Evolutionary conservation across 2,113 vertebrate species (phyloP).

Genomic region (Oophaga pumilio): DNA sequence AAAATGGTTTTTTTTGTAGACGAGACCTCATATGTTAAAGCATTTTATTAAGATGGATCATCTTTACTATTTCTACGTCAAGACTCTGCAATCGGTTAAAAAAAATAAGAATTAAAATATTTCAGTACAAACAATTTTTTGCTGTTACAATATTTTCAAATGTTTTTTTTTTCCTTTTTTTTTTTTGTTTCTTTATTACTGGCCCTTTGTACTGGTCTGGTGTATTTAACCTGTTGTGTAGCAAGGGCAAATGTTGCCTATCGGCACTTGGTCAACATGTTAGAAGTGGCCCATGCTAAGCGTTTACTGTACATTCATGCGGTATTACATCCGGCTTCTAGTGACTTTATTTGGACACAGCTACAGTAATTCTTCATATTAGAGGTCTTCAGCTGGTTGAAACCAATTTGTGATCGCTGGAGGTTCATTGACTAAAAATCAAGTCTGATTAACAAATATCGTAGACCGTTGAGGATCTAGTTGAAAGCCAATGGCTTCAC

Average conservation of each 20-base stretch:
- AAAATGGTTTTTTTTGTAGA: background rate
- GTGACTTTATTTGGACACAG: background rate
- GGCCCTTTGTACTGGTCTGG: background rate
- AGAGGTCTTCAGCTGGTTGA: too few relatives aligned
- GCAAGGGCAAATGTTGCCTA: background rate
- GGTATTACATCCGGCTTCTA: background rate
- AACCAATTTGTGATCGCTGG: background rate
- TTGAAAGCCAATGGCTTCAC: background rate
- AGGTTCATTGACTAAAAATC: background rate
- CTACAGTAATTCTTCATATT: background rate
- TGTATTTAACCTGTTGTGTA: background rate
- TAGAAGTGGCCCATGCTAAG: background rate
- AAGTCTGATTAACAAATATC: background rate
- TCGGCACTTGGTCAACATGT: background rate
- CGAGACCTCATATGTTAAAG: background rate
- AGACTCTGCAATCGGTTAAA: background rate
- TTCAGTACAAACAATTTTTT: background rate
- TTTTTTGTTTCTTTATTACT: background rate
- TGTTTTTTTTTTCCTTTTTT: background rate
- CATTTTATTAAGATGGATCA: background rate
- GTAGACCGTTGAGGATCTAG: background rate
- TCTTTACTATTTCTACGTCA: background rate
- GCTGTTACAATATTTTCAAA: background rate
- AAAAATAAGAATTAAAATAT: background rate
- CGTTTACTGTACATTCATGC: slow-evolving; percentile 3